These are phyloP conservation scores for Lepetodrilus schrolli DNA, from an alignment of 2,888 invertebrate species.

Conservation along the genomic window DNA sequence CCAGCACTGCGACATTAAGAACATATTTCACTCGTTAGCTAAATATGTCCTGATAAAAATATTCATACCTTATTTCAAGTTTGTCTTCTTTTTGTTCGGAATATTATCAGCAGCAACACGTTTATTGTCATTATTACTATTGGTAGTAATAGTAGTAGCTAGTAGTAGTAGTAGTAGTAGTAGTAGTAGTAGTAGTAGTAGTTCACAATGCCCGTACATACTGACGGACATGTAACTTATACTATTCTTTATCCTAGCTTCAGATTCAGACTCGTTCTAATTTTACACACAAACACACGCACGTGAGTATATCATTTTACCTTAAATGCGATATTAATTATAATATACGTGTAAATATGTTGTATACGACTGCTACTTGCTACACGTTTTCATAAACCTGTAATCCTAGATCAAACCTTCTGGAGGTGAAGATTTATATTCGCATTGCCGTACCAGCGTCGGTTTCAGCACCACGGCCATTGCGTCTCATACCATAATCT, in stretches of 20 bases:
- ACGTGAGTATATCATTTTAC: not conserved
- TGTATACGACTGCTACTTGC: not conserved
- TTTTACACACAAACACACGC: not conserved
- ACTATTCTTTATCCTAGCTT: not conserved
- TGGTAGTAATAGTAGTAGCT: too few species aligned
- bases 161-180: too few species aligned
- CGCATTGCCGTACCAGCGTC: not conserved
- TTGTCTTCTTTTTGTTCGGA: too few species aligned
- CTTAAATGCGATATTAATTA: not conserved
- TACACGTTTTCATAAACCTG: not conserved
- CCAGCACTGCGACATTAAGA: too few species aligned
- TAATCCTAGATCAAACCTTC: not conserved
- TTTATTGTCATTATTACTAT: too few species aligned
- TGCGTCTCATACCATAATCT: not conserved
- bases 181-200: too few species aligned
- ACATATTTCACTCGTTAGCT: too few species aligned
- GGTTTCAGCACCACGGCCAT: not conserved
- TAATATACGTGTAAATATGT: not conserved
- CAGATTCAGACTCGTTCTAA: not conserved
- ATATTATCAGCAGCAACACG: too few species aligned
- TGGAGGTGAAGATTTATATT: not conserved
- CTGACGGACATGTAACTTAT: too few species aligned
- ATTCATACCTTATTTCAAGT: too few species aligned
- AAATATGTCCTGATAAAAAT: too few species aligned
- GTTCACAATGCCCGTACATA: too few species aligned